These are phyloP conservation scores for Rhinolophus sinicus DNA, from an alignment of 2,113 vertebrate genomes.

Conservation along the genomic window DNA sequence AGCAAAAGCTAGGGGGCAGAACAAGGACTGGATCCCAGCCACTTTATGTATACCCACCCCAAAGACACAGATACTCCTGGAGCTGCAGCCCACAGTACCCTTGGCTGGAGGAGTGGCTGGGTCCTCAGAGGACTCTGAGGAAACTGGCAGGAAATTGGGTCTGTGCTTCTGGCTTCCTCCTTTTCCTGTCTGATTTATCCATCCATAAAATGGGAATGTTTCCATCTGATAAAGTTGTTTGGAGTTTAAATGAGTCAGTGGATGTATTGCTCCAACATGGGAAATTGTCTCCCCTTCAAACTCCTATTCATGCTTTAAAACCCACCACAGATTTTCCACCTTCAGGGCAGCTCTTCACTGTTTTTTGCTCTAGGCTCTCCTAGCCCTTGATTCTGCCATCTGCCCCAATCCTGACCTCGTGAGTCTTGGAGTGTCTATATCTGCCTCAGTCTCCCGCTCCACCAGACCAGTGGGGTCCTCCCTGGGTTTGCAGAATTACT, in stretches of 20 bases:
- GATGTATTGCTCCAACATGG: background rate
- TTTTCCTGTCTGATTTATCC: background rate
- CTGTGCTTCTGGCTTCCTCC: background rate
- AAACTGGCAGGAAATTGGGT: background rate
- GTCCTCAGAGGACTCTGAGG: background rate
- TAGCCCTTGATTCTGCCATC: too few species aligned
- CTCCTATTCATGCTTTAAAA: constrained; percentile 42
- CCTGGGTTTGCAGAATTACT: background rate
- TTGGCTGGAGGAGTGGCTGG: background rate
- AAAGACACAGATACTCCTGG: background rate
- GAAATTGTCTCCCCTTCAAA: background rate
- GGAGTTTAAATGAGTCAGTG: background rate
- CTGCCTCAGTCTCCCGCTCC: background rate
- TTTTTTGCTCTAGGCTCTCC: background rate
- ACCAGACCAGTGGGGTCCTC: background rate
- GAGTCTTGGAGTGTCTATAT: background rate
- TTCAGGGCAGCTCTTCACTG: background rate
- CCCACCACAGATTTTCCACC: background rate
- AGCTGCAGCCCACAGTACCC: background rate
- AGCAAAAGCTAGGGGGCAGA: background rate
- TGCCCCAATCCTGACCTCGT: background rate
- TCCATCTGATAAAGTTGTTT: background rate
- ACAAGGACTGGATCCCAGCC: background rate
- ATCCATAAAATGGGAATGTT: background rate
- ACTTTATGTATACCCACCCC: background rate